phyloP scores from a whole-genome alignment of 37 sponge, comb jelly and placozoan species.

The Halichondria panicea region DNA sequence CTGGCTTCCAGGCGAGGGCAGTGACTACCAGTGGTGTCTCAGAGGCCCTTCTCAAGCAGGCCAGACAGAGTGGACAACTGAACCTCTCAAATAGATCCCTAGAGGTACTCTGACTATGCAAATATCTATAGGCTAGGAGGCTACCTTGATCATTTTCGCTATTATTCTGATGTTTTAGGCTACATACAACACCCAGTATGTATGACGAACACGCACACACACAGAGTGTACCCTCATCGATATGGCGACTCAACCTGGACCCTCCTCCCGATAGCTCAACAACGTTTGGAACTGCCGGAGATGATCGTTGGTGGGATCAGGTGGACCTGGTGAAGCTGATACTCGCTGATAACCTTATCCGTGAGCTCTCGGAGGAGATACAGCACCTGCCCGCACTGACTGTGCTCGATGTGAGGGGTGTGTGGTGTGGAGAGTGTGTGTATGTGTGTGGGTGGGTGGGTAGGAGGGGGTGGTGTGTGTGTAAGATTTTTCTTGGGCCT shows the following conservation, averaged over 20 bases:
- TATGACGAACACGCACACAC: not conserved
- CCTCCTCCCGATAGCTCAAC: conserved; percentile 1
- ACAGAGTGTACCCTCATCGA: conserved; percentile 51
- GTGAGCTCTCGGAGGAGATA: conserved; percentile 75
- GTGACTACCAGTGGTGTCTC: conserved; percentile 9
- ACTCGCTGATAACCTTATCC: conserved; percentile 68
- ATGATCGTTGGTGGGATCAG: conserved; percentile 88
- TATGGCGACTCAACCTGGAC: conserved; percentile 73
- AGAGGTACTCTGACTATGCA: not conserved
- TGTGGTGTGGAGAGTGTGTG: conserved; percentile 2
- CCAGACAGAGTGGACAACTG: conserved; percentile 75
- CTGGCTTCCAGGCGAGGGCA: too few species aligned
- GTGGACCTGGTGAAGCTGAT: conserved; percentile 69
- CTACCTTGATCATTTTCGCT: not conserved
- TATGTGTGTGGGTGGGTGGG: too few species aligned
- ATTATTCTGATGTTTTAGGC: not conserved
- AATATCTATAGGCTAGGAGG: too few species aligned
- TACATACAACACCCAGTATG: not conserved
- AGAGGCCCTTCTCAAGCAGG: conserved; percentile 62
- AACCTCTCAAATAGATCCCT: conserved; percentile 72
- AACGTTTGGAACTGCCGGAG: conserved; percentile 5
- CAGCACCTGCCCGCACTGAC: conserved; percentile 39
- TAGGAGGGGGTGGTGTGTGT: too few species aligned
- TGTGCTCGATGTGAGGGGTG: conserved; percentile 67
- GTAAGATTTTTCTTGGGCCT: not conserved